Percentiles rank a stretch among this genome's conserved stretches.
Evolutionary conservation across 2,113 vertebrate genomes (phyloP).

Genomic region (Nothobranchius kuhntae): DNA sequence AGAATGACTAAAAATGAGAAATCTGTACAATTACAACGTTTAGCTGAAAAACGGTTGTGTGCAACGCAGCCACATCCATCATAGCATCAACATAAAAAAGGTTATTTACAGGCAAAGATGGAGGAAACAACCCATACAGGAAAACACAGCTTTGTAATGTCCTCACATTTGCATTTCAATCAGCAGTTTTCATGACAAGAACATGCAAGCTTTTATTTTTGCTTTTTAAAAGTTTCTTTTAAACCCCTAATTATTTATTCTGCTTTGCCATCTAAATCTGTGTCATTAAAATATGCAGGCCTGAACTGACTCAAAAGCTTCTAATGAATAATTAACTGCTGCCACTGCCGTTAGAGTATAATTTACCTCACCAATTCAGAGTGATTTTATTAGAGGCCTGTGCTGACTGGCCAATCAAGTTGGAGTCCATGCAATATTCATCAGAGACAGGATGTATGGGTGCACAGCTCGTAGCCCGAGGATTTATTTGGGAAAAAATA

Average conservation of each 20-base stretch:
- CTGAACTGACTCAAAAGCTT: slow-evolving; percentile 59
- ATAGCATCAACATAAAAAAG: slow-evolving; percentile 41
- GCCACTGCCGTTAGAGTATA: slow-evolving; percentile 68
- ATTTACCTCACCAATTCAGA: slow-evolving; percentile 69
- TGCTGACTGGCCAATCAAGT: slow-evolving; percentile 58
- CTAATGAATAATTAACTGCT: slow-evolving; percentile 79
- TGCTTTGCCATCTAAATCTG: slow-evolving; percentile 51
- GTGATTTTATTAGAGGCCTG: slow-evolving; percentile 71
- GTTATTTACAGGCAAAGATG: slow-evolving; percentile 21
- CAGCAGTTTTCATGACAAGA: slow-evolving; percentile 68
- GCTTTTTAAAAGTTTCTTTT: slow-evolving; percentile 48
- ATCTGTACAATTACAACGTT: too few species aligned
- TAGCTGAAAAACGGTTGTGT: neutral
- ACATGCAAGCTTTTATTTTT: slow-evolving; percentile 62
- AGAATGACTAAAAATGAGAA: too few species aligned
- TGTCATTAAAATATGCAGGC: slow-evolving; percentile 67
- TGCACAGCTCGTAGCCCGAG: slow-evolving; percentile 52
- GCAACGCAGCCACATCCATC: slow-evolving; percentile 38
- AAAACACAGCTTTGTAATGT: slow-evolving; percentile 33
- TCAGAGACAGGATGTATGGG: slow-evolving; percentile 57
- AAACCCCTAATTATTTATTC: slow-evolving; percentile 61
- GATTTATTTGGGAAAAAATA: slow-evolving; percentile 63
- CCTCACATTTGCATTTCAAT: slow-evolving; percentile 69
- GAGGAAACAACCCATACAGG: slow-evolving; percentile 45
- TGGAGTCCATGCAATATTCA: slow-evolving; percentile 76